Conservation (phyloP, 35 echinoderm and acorn worm genomes). For the Acanthaster planci region DNA sequence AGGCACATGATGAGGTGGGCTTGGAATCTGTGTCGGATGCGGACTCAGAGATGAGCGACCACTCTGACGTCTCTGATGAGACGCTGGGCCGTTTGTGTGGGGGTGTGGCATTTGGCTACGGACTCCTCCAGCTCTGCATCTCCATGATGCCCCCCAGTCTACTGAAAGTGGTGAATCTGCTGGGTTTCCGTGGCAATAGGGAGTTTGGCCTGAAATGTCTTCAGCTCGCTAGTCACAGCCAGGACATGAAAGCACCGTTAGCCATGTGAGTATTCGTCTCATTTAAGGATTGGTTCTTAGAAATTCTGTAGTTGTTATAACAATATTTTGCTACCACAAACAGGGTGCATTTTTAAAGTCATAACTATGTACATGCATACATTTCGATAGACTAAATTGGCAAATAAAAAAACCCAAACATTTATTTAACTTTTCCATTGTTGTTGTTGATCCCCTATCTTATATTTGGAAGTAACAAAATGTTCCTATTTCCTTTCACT, state of each 20-base stretch:
- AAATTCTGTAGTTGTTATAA: too few species aligned
- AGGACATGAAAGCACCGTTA: conserved; percentile 95
- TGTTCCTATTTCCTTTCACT: too few species aligned
- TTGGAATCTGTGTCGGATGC: background rate
- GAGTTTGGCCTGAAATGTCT: conserved; percentile 84
- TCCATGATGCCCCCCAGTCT: conserved; percentile 98
- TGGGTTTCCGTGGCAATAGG: conserved; percentile 91
- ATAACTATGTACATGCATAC: too few species aligned
- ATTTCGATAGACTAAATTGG: too few species aligned
- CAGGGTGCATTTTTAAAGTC: too few species aligned
- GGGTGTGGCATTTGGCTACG: conserved; percentile 91
- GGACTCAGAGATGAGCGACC: conserved; percentile 23
- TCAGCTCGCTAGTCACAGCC: conserved; percentile 77
- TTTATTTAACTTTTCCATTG: too few species aligned
- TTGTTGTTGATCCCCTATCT: too few species aligned
- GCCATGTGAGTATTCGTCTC: conserved; percentile 75
- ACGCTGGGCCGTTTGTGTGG: conserved; percentile 70
- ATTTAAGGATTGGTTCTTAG: too few species aligned
- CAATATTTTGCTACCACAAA: too few species aligned
- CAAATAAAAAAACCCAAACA: too few species aligned
- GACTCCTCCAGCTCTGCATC: conserved; percentile 84
- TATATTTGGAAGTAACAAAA: too few species aligned
- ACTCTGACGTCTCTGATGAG: conserved; percentile 61
- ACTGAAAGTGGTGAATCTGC: conserved; percentile 89
- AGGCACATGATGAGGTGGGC: background rate